These are phyloP conservation scores for Sylvilagus floridanus DNA, from an alignment of 2,797 vertebrate species.

Conservation along the genomic window DNA sequence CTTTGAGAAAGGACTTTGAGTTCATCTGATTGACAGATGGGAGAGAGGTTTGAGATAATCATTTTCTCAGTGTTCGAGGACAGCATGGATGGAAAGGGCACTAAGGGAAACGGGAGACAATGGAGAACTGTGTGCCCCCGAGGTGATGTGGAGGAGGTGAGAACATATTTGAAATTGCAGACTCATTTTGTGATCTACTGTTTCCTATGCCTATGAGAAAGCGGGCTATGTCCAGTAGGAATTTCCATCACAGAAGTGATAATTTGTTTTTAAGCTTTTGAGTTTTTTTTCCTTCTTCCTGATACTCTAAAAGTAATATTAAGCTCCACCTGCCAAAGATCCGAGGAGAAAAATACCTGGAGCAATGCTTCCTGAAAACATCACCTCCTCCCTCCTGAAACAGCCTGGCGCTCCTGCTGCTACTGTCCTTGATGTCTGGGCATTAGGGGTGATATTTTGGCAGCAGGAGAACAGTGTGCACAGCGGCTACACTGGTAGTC, in stretches of 20 bases:
- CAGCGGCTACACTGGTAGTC: rapidly evolving
- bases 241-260: neutral
- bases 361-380: rapidly evolving
- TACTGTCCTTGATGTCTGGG: neutral
- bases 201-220: neutral
- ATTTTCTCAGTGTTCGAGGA: neutral
- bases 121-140: no score
- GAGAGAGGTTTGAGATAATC: neutral
- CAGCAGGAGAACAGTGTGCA: rapidly evolving
- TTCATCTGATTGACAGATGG: no score
- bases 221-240: neutral
- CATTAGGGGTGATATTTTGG: no score
- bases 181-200: neutral
- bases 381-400: neutral
- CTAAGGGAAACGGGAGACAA: no score
- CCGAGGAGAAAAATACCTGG: neutral
- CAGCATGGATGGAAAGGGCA: neutral
- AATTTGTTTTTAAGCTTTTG: neutral
- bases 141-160: neutral
- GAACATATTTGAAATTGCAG: neutral
- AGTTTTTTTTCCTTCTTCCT: neutral
- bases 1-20: neutral
- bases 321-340: no score
- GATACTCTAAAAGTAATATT: neutral
- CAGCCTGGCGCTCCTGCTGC: no score